Evolutionary conservation across 2,888 invertebrate genomes (phyloP).

Genomic region (Drosophila rellima): DNA sequence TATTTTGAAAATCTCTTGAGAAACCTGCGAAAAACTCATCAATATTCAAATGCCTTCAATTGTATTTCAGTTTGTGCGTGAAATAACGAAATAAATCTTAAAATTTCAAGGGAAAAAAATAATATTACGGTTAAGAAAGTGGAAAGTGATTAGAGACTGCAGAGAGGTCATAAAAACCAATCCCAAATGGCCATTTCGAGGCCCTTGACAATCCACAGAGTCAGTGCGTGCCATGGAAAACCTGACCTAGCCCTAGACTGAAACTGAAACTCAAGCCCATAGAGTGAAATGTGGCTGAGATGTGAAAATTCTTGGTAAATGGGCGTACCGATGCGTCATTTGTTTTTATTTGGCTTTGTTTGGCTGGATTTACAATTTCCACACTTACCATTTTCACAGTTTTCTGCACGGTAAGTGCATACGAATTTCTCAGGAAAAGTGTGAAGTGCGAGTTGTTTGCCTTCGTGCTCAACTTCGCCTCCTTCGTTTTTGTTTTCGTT

Average conservation of each 20-base stretch:
- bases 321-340: constrained; percentile 15
- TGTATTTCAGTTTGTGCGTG: constrained; percentile 7
- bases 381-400: constrained; percentile 61
- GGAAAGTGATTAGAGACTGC: constrained; percentile 19
- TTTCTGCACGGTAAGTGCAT: constrained; percentile 34
- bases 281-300: constrained; percentile 17
- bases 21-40: constrained; percentile 3
- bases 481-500: constrained; percentile 8
- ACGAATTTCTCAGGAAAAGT: constrained; percentile 53
- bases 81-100: constrained; percentile 1
- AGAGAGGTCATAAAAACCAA: constrained; percentile 12
- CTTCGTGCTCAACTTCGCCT: constrained; percentile 23
- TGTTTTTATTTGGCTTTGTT: constrained; percentile 16
- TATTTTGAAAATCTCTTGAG: neutral
- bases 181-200: constrained; percentile 18
- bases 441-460: constrained; percentile 24
- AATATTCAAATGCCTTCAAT: constrained; percentile 13
- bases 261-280: constrained; percentile 7
- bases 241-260: constrained; percentile 44
- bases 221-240: constrained; percentile 26
- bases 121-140: constrained; percentile 17
- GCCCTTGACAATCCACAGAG: constrained; percentile 32
- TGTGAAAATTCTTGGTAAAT: constrained; percentile 54
- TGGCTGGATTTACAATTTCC: constrained; percentile 22
- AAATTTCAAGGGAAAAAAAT: neutral